Conservation (phyloP, 2,888 invertebrate species). For the Brassicogethes aeneus region DNA sequence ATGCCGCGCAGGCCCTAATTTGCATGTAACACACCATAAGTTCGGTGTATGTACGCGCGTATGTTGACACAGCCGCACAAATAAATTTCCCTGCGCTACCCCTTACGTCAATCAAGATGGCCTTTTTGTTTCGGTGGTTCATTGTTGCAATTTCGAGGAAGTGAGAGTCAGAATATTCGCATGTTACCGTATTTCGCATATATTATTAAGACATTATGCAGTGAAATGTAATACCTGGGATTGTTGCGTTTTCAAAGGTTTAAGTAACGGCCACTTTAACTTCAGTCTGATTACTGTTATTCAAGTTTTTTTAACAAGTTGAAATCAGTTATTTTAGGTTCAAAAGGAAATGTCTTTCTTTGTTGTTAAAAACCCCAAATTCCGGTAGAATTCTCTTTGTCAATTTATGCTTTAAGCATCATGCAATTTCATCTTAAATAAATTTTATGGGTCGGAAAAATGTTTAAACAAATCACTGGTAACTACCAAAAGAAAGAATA, state of each 20-base stretch:
- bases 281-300: too few relatives aligned
- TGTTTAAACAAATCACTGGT: too few relatives aligned
- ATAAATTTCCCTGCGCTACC: slow-evolving; percentile 17
- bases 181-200: not conserved
- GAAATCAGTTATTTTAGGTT: too few relatives aligned
- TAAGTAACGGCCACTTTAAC: not conserved
- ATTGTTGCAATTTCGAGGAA: not conserved
- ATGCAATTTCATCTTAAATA: too few relatives aligned
- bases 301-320: too few relatives aligned
- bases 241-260: not conserved
- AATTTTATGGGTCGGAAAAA: too few relatives aligned
- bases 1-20: slow-evolving; percentile 36
- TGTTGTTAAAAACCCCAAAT: too few relatives aligned
- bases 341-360: too few relatives aligned
- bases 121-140: not conserved
- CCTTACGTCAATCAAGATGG: slow-evolving; percentile 32
- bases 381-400: too few relatives aligned
- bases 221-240: not conserved
- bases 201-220: not conserved
- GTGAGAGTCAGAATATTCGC: not conserved
- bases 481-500: too few relatives aligned
- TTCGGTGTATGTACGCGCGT: slow-evolving; percentile 24
- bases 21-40: slow-evolving; percentile 41
- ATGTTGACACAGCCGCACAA: slow-evolving; percentile 40
- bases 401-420: too few relatives aligned